These are phyloP conservation scores for Clarias platycephalus DNA, from an alignment of 2,797 vertebrate species.

Conservation along the genomic window DNA sequence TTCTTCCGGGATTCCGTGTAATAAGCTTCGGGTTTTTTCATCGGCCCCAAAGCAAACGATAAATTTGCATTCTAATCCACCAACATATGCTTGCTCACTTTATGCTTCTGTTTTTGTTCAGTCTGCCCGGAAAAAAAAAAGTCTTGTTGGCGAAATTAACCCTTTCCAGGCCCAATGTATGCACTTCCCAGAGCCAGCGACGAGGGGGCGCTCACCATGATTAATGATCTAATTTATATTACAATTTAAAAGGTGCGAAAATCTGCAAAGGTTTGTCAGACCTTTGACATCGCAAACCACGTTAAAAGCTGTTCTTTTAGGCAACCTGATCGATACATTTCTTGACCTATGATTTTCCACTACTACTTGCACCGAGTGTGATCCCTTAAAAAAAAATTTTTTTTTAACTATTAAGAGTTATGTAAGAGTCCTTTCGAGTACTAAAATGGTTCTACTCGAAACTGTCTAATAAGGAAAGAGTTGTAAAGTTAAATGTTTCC, in stretches of 20 bases:
- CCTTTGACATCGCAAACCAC: too few relatives aligned
- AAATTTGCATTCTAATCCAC: not conserved
- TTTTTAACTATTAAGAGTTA: not conserved
- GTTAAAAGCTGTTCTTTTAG: not conserved
- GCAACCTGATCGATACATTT: not conserved
- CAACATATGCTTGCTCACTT: not conserved
- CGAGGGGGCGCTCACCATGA: slow-evolving; percentile 18
- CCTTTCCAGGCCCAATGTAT: not conserved
- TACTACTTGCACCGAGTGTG: not conserved
- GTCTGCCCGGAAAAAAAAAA: not conserved
- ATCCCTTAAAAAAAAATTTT: not conserved
- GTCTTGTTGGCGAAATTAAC: not conserved
- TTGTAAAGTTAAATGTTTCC: not conserved
- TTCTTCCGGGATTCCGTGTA: not conserved
- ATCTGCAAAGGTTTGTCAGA: not conserved
- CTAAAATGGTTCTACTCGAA: not conserved
- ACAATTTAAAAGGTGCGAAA: not conserved
- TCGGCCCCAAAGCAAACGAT: too few relatives aligned
- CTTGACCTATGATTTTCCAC: not conserved
- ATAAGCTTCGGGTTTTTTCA: not conserved
- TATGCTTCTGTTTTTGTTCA: not conserved
- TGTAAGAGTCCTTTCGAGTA: not conserved
- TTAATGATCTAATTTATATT: not conserved
- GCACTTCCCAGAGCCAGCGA: not conserved
- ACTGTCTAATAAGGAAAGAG: not conserved